Evolutionary conservation across 2,888 invertebrate species (phyloP).

Genomic region (Drosophila antonietae): DNA sequence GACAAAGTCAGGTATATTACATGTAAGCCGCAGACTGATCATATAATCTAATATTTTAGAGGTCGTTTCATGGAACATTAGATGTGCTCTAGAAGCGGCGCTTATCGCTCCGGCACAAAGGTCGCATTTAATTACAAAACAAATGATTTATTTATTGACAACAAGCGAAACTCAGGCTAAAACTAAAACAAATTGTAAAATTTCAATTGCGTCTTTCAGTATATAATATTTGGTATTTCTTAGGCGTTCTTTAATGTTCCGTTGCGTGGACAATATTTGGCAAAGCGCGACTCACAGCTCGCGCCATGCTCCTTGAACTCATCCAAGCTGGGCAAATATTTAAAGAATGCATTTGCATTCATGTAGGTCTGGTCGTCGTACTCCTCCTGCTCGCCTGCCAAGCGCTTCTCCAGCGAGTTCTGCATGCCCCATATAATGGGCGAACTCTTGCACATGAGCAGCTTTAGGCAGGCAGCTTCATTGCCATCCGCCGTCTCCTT

Average conservation of each 20-base stretch:
- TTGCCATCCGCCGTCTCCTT: constrained; percentile 85
- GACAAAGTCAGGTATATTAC: constrained; percentile 26
- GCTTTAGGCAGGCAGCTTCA: constrained; percentile 89
- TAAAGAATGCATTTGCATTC: constrained; percentile 85
- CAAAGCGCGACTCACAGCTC: constrained; percentile 87
- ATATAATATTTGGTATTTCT: neutral
- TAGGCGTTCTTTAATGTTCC: constrained; percentile 23
- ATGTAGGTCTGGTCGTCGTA: constrained; percentile 60
- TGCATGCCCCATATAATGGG: constrained; percentile 93
- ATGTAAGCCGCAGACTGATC: constrained; percentile 17
- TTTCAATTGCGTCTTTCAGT: neutral
- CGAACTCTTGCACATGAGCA: constrained; percentile 91
- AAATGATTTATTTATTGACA: constrained; percentile 45
- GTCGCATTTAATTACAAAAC: constrained; percentile 32
- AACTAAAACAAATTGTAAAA: constrained; percentile 6
- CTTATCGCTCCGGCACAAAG: constrained; percentile 38
- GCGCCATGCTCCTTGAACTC: constrained; percentile 87
- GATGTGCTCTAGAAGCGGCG: constrained; percentile 15
- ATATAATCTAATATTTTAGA: constrained; percentile 54
- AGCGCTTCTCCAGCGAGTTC: constrained; percentile 85
- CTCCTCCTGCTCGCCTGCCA: constrained; percentile 57
- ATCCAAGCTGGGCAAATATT: constrained; percentile 87
- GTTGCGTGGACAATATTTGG: constrained; percentile 82
- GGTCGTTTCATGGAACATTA: constrained; percentile 78
- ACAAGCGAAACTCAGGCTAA: constrained; percentile 24